Evolutionary conservation across 64 coral and sea anemone genomes (phyloP), one percentile per base, ranked within the genome.

Genomic region (Porites australiensis): DNA sequence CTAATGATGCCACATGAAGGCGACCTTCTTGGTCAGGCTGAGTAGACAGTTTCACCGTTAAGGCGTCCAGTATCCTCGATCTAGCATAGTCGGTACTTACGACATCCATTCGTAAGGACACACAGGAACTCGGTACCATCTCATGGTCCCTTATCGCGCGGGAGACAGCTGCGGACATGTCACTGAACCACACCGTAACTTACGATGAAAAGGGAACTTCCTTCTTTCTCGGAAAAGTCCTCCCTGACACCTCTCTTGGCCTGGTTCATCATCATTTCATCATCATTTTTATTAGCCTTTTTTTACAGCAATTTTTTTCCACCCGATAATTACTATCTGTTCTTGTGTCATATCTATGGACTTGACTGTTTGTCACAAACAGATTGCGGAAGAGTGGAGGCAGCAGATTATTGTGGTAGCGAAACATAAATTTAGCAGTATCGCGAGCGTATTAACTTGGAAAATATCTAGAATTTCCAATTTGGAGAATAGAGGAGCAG

Each of bases 81-180:
- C 8, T 49, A 2, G 55, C 48, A 21, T 79, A 92, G 70, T 49
- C 20, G 2, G 90, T 22, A 83, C 80, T 92, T 14, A 76, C 86
- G 80, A 53, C 68, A 0, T 76, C 79, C 12, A 72, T 92, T 13
- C 37, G 43, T 57, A 63, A 47, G 4, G 59, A 85, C 3, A 45
- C 87, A 13, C 16, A 77, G 18, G 23, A 90, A 2, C 46, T 85
- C 8, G 70, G 87, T 5, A 85, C 57, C 16, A 90, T 89, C 52
- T 78, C 58, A 67, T 94, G 93, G 87, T 67, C 93, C n/a, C 52
- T 89, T 8, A 13, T 94, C 20, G 87, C 58, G 19, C 77, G 79
- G 20, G 67, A 88, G 14, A 94, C 92, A 3, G 43, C 48, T 0
- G 22, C n/a, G 27, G 92, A 94, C 65, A 18, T 43, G 27, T 52